Conservation (phyloP, 2,888 invertebrate genomes). For the Encarsia formosa region DNA sequence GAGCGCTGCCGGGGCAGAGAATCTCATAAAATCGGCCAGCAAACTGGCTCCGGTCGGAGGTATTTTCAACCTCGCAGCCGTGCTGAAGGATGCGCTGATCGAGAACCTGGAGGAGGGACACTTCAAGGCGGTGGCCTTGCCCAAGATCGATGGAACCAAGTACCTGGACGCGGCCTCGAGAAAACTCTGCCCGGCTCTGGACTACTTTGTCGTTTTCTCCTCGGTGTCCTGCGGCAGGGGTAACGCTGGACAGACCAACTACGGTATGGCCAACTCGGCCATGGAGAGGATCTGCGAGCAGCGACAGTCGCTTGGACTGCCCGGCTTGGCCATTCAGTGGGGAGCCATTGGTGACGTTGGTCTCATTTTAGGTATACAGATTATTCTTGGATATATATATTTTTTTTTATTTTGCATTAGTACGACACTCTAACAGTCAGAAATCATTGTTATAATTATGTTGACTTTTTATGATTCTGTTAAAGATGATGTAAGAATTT, state of each 20-base stretch:
- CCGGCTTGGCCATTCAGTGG: slow-evolving; percentile 94
- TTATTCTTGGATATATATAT: slow-evolving; percentile 4
- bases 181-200: slow-evolving; percentile 71
- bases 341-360: slow-evolving; percentile 98
- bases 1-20: slow-evolving; percentile 46
- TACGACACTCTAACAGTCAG: neutral
- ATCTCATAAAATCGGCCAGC: slow-evolving; percentile 47
- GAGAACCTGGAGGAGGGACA: slow-evolving; percentile 79
- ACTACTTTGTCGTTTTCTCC: slow-evolving; percentile 95
- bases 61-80: slow-evolving; percentile 93
- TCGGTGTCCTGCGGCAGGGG: slow-evolving; percentile 96
- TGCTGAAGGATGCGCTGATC: slow-evolving; percentile 80
- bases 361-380: slow-evolving; percentile 61
- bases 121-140: slow-evolving; percentile 75
- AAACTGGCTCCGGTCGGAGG: slow-evolving; percentile 61
- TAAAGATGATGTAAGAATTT: too few species aligned
- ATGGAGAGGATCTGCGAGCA: slow-evolving; percentile 95
- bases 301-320: slow-evolving; percentile 77
- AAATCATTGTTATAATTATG: neutral
- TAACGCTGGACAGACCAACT: slow-evolving; percentile 94
- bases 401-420: neutral
- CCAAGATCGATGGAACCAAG: slow-evolving; percentile 83
- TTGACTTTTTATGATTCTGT: too few species aligned
- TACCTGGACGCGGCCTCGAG: slow-evolving; percentile 78
- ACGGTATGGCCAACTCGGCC: slow-evolving; percentile 93